These are phyloP conservation scores for Macheiramphus alcinus DNA, from an alignment of 2,113 vertebrate genomes.

Conservation along the genomic window DNA sequence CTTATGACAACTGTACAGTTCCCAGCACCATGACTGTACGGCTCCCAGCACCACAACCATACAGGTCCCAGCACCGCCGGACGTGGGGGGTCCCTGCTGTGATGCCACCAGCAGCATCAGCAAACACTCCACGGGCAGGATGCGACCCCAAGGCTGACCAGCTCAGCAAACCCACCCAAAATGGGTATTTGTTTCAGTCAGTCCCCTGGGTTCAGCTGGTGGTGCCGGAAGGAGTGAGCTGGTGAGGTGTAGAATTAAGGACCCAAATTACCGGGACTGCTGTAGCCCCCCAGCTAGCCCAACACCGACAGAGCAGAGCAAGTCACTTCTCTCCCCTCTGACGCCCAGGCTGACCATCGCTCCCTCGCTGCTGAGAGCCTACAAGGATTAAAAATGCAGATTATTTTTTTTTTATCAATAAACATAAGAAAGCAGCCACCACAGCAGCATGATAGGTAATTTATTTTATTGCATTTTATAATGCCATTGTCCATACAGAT, in stretches of 20 bases:
- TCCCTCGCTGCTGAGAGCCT: background rate
- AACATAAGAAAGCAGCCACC: background rate
- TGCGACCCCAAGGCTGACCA: background rate
- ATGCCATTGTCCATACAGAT: conserved; percentile 90
- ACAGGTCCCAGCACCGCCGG: background rate
- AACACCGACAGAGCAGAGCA: accelerated
- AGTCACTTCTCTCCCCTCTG: background rate
- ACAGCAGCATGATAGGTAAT: conserved; percentile 77
- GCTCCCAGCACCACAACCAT: background rate
- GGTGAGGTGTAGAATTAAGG: background rate
- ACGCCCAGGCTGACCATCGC: accelerated
- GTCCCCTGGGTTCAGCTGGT: accelerated
- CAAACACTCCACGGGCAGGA: background rate
- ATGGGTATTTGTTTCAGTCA: background rate
- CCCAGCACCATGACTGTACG: background rate
- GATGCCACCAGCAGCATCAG: background rate
- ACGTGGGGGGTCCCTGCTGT: accelerated
- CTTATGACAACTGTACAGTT: background rate
- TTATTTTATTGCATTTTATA: conserved; percentile 91
- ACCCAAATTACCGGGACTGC: background rate
- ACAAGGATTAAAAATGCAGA: background rate
- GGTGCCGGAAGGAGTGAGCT: background rate
- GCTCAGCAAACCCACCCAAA: background rate
- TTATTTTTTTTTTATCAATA: background rate
- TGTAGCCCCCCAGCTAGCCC: background rate